Evolutionary conservation across 92 coral and sea anemone species (phyloP), one percentile per base, ranked within the genome.

Genomic region (Micromussa lordhowensis): DNA sequence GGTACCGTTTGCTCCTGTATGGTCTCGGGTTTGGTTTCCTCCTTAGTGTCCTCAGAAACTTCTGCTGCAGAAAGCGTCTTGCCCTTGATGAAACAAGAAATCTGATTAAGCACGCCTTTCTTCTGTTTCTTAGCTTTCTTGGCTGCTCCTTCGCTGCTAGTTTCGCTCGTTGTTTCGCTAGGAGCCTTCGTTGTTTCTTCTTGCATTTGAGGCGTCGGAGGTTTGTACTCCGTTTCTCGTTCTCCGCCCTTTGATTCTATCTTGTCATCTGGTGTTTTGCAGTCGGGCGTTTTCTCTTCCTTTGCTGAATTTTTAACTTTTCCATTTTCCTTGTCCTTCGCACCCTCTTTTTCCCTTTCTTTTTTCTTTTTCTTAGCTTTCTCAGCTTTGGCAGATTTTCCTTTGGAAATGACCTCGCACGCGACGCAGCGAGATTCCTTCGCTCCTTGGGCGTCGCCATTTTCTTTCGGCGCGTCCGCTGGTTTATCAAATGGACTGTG

Each of bases 71-170:
- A 78, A 3, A 89, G 70, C 1, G 94, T 78, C 73, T 90, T 93
- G 44, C 94, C 95, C 44, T 89, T 94, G 44, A 95, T 92, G 19
- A 95, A 95, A 34, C 85, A 92, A 40, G 93, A 87, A 22, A 95
- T 87, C 53, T 94, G 98, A 51, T 93, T 82, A 68, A 94, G 84
- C 30, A 95, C 95, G 11, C 89, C 83, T 78, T 82, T 90, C 90
- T 92, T 95, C 15, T 85, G 93, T 82, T 94, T 93, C 81, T 94
- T 92, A 35, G 86, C 64, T 78, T 86, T 87, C 71, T 86, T 85
- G 26, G 77, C 78, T 0, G 82, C 81, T 11, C 81, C 90, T 73
- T 91, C 91, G 30, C 77, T 70, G 48, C 90, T 86, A 5, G 87
- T 90, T 63, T 36, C 74, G 18, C 87, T 88, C 11, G 87, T 12